Conservation (phyloP, 2,113 vertebrate genomes). For the Acrocephalus arundinaceus region DNA sequence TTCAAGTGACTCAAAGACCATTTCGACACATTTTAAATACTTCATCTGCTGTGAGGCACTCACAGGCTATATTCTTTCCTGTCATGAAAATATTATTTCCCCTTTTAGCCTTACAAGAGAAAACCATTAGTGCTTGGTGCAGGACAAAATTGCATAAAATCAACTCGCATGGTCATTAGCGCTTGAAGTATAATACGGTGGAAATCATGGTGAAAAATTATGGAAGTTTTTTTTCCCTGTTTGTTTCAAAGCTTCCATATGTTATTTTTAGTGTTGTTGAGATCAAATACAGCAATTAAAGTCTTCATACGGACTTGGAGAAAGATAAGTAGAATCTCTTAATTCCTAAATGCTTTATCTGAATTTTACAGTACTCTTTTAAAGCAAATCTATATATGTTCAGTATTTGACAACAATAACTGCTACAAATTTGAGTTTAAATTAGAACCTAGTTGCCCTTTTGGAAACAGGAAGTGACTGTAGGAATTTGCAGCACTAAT, state of each 20-base stretch:
- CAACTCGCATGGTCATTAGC: background rate
- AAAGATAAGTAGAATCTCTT: background rate
- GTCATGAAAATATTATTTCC: background rate
- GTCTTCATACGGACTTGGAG: background rate
- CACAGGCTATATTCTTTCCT: background rate
- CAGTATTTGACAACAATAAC: background rate
- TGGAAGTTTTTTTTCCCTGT: background rate
- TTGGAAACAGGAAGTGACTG: background rate
- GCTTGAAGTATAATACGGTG: background rate
- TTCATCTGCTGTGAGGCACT: background rate
- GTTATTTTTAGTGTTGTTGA: background rate
- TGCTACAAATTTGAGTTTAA: background rate
- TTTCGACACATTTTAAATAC: slow-evolving; percentile 32
- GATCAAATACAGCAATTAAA: background rate
- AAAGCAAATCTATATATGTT: background rate
- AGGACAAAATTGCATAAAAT: background rate
- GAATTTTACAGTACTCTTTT: background rate
- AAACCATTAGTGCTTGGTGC: background rate
- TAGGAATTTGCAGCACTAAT: background rate
- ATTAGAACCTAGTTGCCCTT: background rate
- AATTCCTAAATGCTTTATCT: background rate
- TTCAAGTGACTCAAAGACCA: slow-evolving; percentile 14
- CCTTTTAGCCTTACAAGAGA: background rate
- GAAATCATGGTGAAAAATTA: background rate
- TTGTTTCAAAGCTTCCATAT: background rate